phyloP scores from a whole-genome alignment of 2,797 vertebrate genomes.

The Muraenolepis orangiensis region DNA sequence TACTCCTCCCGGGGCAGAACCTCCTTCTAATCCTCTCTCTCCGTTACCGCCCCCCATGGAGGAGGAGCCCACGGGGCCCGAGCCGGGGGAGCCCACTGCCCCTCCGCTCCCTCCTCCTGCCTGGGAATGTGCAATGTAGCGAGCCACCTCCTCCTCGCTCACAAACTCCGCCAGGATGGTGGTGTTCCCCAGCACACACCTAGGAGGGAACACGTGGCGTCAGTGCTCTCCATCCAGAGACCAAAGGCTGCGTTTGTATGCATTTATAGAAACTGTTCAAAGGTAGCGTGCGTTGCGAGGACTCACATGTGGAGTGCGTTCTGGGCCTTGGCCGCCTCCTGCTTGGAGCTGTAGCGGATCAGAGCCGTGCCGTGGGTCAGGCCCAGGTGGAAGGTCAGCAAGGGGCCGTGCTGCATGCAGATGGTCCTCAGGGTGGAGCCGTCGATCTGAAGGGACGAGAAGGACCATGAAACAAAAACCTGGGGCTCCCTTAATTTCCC shows the following conservation, averaged over 20 bases:
- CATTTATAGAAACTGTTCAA: no score
- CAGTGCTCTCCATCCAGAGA: not conserved
- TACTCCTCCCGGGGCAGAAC: conserved; percentile 34
- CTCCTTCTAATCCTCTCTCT: conserved; percentile 53
- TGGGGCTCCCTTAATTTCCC: no score
- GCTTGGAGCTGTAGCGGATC: conserved; percentile 89
- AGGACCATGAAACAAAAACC: not conserved
- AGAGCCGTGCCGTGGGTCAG: conserved; percentile 91
- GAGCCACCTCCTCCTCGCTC: conserved; percentile 88
- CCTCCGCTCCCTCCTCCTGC: conserved; percentile 43
- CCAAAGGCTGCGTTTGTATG: not conserved
- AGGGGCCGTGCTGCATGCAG: conserved; percentile 92
- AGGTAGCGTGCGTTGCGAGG: not conserved
- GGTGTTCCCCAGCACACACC: conserved; percentile 94
- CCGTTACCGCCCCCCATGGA: conserved; percentile 47
- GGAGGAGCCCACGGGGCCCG: conserved; percentile 39
- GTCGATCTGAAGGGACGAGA: conserved; percentile 73
- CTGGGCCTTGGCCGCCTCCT: conserved; percentile 91
- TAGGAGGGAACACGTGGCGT: conserved; percentile 35
- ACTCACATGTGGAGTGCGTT: conserved; percentile 88
- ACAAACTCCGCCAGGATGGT: conserved; percentile 92
- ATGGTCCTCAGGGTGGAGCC: conserved; percentile 90
- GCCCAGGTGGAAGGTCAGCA: conserved; percentile 94
- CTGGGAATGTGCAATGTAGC: conserved; percentile 90
- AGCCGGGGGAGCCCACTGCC: conserved; percentile 40